Percentiles rank a stretch among this genome's conserved stretches.
phyloP scores from a whole-genome alignment of 2,888 invertebrate species.

The Acrobasis consociella region DNA sequence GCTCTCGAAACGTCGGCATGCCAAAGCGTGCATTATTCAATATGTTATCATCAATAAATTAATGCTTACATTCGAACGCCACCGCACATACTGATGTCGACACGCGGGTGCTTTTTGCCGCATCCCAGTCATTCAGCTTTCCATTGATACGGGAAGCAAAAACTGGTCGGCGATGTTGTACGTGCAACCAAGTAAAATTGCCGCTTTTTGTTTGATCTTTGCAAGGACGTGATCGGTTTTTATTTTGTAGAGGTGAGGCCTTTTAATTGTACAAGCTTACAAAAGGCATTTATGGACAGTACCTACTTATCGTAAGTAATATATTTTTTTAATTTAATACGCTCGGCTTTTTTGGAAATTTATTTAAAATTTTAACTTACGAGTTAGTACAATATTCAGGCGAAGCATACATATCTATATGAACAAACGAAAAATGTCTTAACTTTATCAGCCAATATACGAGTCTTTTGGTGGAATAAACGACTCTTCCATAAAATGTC shows the following conservation, averaged over 20 bases:
- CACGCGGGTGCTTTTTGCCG: slow-evolving; percentile 75
- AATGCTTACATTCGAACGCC: slow-evolving; percentile 73
- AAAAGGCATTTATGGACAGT: slow-evolving; percentile 31
- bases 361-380: neutral
- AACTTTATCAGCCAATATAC: too few relatives aligned
- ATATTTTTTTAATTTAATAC: too few relatives aligned
- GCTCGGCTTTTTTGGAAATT: neutral
- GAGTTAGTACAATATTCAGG: neutral
- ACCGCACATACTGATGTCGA: slow-evolving; percentile 77
- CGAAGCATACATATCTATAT: neutral
- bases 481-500: too few relatives aligned
- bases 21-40: slow-evolving; percentile 70
- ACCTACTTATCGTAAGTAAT: too few relatives aligned
- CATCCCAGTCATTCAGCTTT: slow-evolving; percentile 66
- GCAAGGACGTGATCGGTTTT: slow-evolving; percentile 72
- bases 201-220: slow-evolving; percentile 54
- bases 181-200: slow-evolving; percentile 61
- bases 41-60: slow-evolving; percentile 78
- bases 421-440: too few relatives aligned
- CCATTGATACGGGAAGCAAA: slow-evolving; percentile 74
- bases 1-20: slow-evolving; percentile 49
- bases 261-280: slow-evolving; percentile 53
- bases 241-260: slow-evolving; percentile 54
- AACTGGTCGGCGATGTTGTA: slow-evolving; percentile 57
- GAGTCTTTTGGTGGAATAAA: too few relatives aligned